Conservation (phyloP, 2,797 vertebrate species). For the Harpagifer antarcticus region DNA sequence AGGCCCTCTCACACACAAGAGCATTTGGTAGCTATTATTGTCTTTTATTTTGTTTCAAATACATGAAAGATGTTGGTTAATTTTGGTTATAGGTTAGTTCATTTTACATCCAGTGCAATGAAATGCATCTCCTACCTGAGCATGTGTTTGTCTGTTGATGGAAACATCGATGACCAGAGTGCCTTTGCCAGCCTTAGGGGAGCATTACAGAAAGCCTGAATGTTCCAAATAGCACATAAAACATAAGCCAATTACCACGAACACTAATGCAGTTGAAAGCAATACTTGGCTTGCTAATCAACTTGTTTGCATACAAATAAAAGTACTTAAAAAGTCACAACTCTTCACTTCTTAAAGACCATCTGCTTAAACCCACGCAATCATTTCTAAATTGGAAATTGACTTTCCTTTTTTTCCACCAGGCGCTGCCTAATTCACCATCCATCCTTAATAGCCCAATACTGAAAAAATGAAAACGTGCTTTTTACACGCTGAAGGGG, state of each 20-base stretch:
- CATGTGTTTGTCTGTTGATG: conserved; percentile 54
- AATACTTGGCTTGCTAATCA: conserved; percentile 77
- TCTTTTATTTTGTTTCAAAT: conserved; percentile 6
- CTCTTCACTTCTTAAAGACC: conserved; percentile 73
- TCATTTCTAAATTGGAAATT: conserved; percentile 79
- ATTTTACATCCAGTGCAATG: conserved; percentile 8
- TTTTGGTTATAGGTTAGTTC: conserved; percentile 14
- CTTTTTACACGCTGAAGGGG: conserved; percentile 58
- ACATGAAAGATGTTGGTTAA: neutral
- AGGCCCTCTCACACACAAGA: neutral
- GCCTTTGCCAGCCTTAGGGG: conserved; percentile 57
- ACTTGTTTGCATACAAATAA: conserved; percentile 83
- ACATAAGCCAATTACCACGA: conserved; percentile 80
- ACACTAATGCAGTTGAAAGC: conserved; percentile 79
- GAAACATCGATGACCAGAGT: conserved; percentile 54
- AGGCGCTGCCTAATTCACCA: conserved; percentile 63
- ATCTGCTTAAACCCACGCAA: conserved; percentile 72
- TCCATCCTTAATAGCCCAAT: conserved; percentile 64
- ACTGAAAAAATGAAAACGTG: conserved; percentile 63
- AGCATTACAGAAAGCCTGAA: conserved; percentile 56
- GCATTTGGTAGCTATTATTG: neutral
- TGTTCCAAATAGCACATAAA: conserved; percentile 77
- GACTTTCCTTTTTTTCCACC: conserved; percentile 58
- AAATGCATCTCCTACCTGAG: conserved; percentile 23
- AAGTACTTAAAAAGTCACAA: conserved; percentile 78